These are phyloP conservation scores for Pocillopora grandis DNA, from an alignment of 92 coral and sea anemone species.

Conservation along the genomic window DNA sequence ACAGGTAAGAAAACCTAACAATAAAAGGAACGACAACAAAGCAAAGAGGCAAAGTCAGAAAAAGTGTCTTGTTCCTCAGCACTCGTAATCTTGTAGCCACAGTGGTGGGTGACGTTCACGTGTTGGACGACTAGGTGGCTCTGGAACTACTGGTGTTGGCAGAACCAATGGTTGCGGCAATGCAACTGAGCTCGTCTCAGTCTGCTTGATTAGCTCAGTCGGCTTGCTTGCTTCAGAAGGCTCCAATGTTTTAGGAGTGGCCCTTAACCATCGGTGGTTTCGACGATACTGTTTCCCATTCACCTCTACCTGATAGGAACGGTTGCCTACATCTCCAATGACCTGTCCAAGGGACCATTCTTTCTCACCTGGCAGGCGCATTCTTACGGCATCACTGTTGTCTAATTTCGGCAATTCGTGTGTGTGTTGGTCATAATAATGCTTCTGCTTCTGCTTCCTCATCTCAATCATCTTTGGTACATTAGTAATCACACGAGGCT, in stretches of 20 bases:
- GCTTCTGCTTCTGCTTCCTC: conserved; percentile 33
- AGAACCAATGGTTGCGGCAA: conserved; percentile 12
- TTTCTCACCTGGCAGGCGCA: conserved; percentile 36
- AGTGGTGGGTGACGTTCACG: conserved; percentile 9
- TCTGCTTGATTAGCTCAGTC: conserved; percentile 3
- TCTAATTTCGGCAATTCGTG: conserved; percentile 29
- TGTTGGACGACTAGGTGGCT: conserved; percentile 24
- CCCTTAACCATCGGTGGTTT: conserved; percentile 22
- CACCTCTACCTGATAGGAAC: conserved; percentile 29
- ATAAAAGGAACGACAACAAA: neutral
- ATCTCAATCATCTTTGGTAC: conserved; percentile 20
- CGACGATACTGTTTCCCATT: conserved; percentile 19
- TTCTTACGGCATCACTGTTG: conserved; percentile 33
- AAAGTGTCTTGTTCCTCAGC: neutral
- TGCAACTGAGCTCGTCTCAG: conserved; percentile 1
- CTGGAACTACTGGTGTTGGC: conserved; percentile 23
- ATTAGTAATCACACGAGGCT: conserved; percentile 14
- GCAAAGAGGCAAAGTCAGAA: neutral
- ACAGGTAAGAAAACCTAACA: neutral
- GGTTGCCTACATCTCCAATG: conserved; percentile 33
- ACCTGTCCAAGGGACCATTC: conserved; percentile 41
- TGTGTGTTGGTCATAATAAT: conserved; percentile 34
- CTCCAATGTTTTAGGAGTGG: conserved; percentile 16
- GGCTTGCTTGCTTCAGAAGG: neutral
- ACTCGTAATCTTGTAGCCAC: conserved; percentile 29